phyloP scores from a whole-genome alignment of 2,888 invertebrate species.

The Calameuta idolon region DNA sequence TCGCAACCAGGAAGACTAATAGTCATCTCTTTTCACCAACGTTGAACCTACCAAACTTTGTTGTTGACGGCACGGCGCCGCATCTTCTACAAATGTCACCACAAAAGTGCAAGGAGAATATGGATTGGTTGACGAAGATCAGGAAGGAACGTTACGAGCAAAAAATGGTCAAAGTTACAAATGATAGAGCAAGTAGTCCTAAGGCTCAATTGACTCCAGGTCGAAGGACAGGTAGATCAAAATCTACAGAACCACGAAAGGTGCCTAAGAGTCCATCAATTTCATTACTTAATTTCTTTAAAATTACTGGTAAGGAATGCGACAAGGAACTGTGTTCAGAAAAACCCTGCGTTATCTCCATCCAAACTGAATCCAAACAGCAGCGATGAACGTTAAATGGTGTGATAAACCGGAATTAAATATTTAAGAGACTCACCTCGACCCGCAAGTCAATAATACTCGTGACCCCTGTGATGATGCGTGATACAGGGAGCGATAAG shows the following conservation, averaged over 20 bases:
- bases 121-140: constrained; percentile 80
- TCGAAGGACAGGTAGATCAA: constrained; percentile 44
- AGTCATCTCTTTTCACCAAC: constrained; percentile 71
- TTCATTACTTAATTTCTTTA: constrained; percentile 55
- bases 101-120: constrained; percentile 73
- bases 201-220: constrained; percentile 38
- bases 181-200: constrained; percentile 48
- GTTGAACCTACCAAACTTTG: constrained; percentile 81
- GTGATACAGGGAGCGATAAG: background rate
- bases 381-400: background rate
- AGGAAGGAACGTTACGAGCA: constrained; percentile 69
- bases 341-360: constrained; percentile 9
- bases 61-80: constrained; percentile 81
- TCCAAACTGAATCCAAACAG: background rate
- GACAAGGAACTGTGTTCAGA: constrained; percentile 27
- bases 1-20: constrained; percentile 26
- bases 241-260: constrained; percentile 51
- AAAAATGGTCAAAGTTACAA: constrained; percentile 48
- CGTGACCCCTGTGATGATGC: background rate
- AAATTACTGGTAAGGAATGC: constrained; percentile 37
- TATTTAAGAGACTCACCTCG: background rate
- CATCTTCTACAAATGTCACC: constrained; percentile 80
- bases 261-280: constrained; percentile 39
- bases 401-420: background rate
- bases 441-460: background rate